Percentiles rank a stretch among this genome's conserved stretches.
These are phyloP conservation scores for Tetramorium bicarinatum DNA, from an alignment of 2,888 invertebrate genomes.

Conservation along the genomic window DNA sequence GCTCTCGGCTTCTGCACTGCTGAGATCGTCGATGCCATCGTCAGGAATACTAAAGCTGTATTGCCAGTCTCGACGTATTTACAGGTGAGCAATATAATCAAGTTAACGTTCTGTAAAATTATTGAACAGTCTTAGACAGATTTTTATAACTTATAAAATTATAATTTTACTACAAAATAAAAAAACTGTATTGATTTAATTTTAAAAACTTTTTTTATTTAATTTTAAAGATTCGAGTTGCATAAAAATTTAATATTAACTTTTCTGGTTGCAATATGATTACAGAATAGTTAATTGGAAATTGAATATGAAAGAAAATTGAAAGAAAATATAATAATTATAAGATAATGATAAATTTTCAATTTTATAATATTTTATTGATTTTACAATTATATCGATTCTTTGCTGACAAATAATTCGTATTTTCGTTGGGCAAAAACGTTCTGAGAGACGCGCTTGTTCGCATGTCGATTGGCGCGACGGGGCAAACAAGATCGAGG, in stretches of 20 bases:
- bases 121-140: neutral
- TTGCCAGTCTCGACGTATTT: conserved; percentile 86
- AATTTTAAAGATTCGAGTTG: neutral
- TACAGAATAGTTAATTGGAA: neutral
- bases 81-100: conserved; percentile 79
- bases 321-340: neutral
- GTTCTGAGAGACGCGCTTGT: neutral
- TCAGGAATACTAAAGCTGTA: conserved; percentile 85
- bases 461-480: conserved; percentile 49
- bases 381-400: neutral
- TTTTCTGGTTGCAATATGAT: neutral
- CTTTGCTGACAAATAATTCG: neutral
- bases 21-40: conserved; percentile 85
- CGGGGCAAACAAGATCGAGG: conserved; percentile 19
- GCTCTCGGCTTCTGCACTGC: conserved; percentile 86
- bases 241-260: neutral
- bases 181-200: neutral
- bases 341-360: neutral
- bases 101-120: conserved; percentile 10
- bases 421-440: conserved; percentile 18
- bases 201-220: neutral
- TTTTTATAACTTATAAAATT: neutral
- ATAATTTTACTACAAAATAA: neutral
- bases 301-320: neutral
- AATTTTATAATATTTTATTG: neutral